Evolutionary conservation across 2,113 vertebrate species (phyloP).

Genomic region (Neotragus moschatus): DNA sequence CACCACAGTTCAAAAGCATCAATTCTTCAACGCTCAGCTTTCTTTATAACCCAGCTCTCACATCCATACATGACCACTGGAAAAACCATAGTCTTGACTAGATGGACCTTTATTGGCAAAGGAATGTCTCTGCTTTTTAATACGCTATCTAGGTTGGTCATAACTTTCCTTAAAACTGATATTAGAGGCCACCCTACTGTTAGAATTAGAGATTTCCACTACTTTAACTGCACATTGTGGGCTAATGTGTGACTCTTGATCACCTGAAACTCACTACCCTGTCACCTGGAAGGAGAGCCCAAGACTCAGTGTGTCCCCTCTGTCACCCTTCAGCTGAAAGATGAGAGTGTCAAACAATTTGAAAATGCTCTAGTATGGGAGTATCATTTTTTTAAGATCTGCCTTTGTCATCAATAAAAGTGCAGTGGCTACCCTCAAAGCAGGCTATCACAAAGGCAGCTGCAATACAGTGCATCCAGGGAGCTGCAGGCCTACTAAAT

Average conservation of each 20-base stretch:
- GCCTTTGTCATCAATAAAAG: neutral
- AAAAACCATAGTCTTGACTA: neutral
- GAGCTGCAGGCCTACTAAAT: neutral
- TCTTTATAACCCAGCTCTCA: neutral
- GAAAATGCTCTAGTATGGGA: neutral
- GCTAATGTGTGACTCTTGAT: neutral
- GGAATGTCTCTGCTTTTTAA: neutral
- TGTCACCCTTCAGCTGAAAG: neutral
- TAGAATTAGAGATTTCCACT: neutral
- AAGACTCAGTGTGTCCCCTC: no score
- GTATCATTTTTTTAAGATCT: neutral
- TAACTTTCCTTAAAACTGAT: neutral
- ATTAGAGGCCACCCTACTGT: neutral
- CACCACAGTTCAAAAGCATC: neutral
- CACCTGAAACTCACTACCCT: neutral
- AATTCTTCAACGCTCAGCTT: rapidly evolving
- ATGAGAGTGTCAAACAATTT: neutral
- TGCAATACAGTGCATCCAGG: neutral
- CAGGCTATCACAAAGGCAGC: neutral
- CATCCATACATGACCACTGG: neutral
- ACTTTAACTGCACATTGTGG: neutral
- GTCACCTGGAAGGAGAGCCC: neutral
- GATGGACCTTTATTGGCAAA: neutral
- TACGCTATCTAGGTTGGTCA: neutral
- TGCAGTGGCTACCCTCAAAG: neutral